A percentile compares a stretch with the other conserved stretches of the same genome.
Evolutionary conservation across 2,888 invertebrate species (phyloP).

Genomic region (Criorhina ranunculi): DNA sequence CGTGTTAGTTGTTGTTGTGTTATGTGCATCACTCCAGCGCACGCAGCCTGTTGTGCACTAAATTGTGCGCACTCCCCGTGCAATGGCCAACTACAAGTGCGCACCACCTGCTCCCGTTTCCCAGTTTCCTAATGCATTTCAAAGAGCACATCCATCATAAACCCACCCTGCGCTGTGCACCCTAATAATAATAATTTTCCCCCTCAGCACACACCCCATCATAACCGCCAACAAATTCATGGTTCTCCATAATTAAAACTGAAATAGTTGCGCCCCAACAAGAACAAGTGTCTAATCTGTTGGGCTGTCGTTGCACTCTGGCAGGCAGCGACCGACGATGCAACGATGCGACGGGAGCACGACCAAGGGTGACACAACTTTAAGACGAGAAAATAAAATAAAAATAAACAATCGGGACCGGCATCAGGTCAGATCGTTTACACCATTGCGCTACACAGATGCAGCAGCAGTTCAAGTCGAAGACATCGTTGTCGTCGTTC

Average conservation of each 20-base stretch:
- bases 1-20: constrained; percentile 42
- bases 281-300: constrained; percentile 73
- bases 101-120: constrained; percentile 71
- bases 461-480: constrained; percentile 44
- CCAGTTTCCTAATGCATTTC: constrained; percentile 67
- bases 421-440: constrained; percentile 76
- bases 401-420: constrained; percentile 68
- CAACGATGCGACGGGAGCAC: constrained; percentile 22
- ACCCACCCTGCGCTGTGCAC: constrained; percentile 56
- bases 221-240: constrained; percentile 70
- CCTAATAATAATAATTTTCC: constrained; percentile 71
- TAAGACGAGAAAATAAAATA: constrained; percentile 50
- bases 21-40: constrained; percentile 37
- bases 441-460: constrained; percentile 56
- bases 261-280: constrained; percentile 65
- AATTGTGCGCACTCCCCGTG: constrained; percentile 60
- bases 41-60: constrained; percentile 44
- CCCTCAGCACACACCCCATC: constrained; percentile 58
- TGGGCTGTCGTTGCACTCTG: constrained; percentile 52
- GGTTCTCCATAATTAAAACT: constrained; percentile 74
- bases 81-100: constrained; percentile 57
- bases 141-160: constrained; percentile 75
- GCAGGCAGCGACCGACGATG: too few species aligned
- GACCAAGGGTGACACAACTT: constrained; percentile 66
- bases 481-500: constrained; percentile 45